Conservation (phyloP, 2,888 invertebrate genomes). For the Tyria jacobaeae region DNA sequence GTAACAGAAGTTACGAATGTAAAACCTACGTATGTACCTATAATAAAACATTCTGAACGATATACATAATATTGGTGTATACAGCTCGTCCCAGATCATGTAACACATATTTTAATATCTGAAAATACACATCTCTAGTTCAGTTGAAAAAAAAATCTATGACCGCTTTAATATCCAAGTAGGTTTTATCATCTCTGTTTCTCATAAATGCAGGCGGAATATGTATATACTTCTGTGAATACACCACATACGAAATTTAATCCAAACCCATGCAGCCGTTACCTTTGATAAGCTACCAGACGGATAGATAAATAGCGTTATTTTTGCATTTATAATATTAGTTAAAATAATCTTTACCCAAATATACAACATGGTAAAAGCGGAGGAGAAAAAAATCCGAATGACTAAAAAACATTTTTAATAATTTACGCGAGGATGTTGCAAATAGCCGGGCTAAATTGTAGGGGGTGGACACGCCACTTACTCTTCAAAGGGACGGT, state of each 20-base stretch:
- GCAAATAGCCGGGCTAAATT: conserved; percentile 58
- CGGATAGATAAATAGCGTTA: no score
- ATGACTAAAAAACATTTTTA: conserved; percentile 51
- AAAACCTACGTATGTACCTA: background rate
- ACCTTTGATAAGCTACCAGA: no score
- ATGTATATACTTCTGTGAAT: no score
- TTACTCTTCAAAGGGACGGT: conserved; percentile 31
- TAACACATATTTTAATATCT: no score
- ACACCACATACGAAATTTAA: no score
- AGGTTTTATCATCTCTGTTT: no score
- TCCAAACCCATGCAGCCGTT: no score
- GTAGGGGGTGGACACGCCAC: conserved; percentile 34
- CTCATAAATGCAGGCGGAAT: no score
- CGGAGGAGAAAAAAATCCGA: conserved; percentile 44
- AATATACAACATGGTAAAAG: background rate
- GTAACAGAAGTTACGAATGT: background rate
- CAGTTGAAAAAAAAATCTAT: no score
- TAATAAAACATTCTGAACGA: background rate
- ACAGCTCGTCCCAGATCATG: background rate
- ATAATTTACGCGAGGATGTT: conserved; percentile 61
- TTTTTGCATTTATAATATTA: no score
- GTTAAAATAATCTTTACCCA: background rate
- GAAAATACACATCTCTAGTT: no score
- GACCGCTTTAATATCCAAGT: no score
- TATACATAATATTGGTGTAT: background rate